Conservation (phyloP, 2,797 vertebrate genomes). For the Moxostoma hubbsi region DNA sequence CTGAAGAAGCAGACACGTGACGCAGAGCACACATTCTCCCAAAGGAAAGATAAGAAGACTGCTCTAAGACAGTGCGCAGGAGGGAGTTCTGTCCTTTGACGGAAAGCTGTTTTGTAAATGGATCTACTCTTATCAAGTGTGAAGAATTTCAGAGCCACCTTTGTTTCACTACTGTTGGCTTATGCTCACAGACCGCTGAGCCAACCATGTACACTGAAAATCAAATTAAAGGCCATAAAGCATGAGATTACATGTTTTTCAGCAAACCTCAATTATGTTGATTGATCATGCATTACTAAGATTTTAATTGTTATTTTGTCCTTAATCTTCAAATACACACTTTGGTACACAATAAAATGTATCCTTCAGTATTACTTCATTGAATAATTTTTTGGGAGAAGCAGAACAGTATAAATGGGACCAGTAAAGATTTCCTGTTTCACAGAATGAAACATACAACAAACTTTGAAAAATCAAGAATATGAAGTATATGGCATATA, state of each 20-base stretch:
- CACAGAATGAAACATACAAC: background rate
- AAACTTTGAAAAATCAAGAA: background rate
- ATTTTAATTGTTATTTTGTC: background rate
- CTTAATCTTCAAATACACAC: background rate
- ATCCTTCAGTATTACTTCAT: background rate
- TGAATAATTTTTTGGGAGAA: background rate
- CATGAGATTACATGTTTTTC: slow-evolving; percentile 36
- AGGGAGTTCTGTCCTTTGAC: slow-evolving; percentile 48
- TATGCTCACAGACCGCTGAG: slow-evolving; percentile 43
- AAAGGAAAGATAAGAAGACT: slow-evolving; percentile 51
- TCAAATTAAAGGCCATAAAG: slow-evolving; percentile 45
- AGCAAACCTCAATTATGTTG: slow-evolving; percentile 27
- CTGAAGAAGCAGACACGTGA: slow-evolving; percentile 45
- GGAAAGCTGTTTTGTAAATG: slow-evolving; percentile 61
- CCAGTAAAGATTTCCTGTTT: background rate
- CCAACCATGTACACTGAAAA: slow-evolving; percentile 25
- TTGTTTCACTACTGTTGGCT: slow-evolving; percentile 46
- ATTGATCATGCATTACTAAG: slow-evolving; percentile 1
- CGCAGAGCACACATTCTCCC: slow-evolving; percentile 47
- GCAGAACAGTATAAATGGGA: background rate
- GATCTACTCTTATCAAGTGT: slow-evolving; percentile 58
- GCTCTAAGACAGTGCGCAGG: slow-evolving; percentile 46
- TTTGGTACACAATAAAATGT: background rate
- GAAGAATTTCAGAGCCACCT: slow-evolving; percentile 58
- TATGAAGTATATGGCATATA: background rate